A percentile compares a stretch with the other conserved stretches of the same genome.
Evolutionary conservation across 2,888 invertebrate genomes (phyloP).

Genomic region (Ormyrus rosae): DNA sequence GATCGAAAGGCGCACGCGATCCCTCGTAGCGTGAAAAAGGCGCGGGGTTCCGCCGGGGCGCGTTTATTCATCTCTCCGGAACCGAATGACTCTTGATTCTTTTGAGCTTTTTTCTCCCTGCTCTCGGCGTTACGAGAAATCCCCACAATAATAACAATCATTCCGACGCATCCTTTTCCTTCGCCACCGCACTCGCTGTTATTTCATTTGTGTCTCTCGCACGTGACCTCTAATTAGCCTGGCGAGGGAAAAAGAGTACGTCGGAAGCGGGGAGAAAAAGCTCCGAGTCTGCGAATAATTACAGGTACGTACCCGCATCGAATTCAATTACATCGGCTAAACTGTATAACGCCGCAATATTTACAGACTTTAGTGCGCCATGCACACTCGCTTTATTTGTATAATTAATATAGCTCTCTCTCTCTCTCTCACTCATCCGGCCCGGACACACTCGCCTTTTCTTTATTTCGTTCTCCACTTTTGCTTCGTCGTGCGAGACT

Average conservation of each 20-base stretch:
- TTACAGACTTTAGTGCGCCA: conserved; percentile 64
- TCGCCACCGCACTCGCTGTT: neutral
- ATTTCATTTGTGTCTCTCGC: neutral
- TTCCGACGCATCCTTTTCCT: conserved; percentile 48
- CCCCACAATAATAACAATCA: conserved; percentile 50
- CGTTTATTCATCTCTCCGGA: conserved; percentile 39
- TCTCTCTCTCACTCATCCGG: conserved; percentile 45
- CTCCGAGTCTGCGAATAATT: neutral
- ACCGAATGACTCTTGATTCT: conserved; percentile 54
- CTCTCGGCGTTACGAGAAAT: conserved; percentile 34
- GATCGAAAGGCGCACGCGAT: conserved; percentile 32
- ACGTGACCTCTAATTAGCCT: conserved; percentile 5
- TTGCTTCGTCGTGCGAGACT: conserved; percentile 51
- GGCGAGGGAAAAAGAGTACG: neutral
- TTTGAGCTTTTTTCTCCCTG: conserved; percentile 37
- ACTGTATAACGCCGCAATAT: conserved; percentile 49
- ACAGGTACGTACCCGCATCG: conserved; percentile 20
- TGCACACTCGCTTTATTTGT: conserved; percentile 57
- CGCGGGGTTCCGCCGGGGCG: neutral
- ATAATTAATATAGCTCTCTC: conserved; percentile 17
- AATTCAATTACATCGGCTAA: conserved; percentile 20
- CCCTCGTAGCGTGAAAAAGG: conserved; percentile 11
- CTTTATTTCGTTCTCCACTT: conserved; percentile 55
- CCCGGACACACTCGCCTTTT: conserved; percentile 20
- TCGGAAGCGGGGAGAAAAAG: neutral